These are phyloP conservation scores for Paedocypris sp. DNA, from an alignment of 2,113 vertebrate species.

Conservation along the genomic window DNA sequence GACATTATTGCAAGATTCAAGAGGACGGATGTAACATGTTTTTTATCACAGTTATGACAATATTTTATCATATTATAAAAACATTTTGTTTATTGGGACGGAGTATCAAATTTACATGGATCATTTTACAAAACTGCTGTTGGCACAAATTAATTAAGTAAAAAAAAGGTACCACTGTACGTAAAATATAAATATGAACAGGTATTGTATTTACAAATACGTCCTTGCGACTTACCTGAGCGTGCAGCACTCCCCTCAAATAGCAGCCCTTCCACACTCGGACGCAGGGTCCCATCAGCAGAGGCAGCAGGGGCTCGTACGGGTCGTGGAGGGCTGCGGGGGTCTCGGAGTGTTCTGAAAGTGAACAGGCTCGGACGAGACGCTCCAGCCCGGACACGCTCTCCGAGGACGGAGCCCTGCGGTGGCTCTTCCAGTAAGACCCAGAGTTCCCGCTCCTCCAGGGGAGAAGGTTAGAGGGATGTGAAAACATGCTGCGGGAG, in stretches of 20 bases:
- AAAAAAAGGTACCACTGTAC: no score
- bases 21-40: no score
- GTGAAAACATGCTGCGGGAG: slow-evolving; percentile 65
- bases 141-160: no score
- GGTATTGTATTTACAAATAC: no score
- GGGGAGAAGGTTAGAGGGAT: slow-evolving; percentile 69
- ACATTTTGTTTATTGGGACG: no score
- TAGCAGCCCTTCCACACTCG: slow-evolving; percentile 82
- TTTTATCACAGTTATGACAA: no score
- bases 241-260: slow-evolving; percentile 72
- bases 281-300: slow-evolving; percentile 68
- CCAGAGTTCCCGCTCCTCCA: slow-evolving; percentile 63
- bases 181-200: no score
- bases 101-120: no score
- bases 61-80: no score
- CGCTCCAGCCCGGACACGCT: slow-evolving; percentile 62
- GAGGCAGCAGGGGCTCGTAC: slow-evolving; percentile 66
- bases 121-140: no score
- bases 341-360: slow-evolving; percentile 34
- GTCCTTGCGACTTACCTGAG: slow-evolving; percentile 70
- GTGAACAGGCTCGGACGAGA: slow-evolving; percentile 47
- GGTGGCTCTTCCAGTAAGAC: slow-evolving; percentile 56
- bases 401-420: slow-evolving; percentile 61
- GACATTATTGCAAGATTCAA: no score
- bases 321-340: slow-evolving; percentile 34